These are phyloP conservation scores for Thalassoma bifasciatum DNA, from an alignment of 2,113 vertebrate species.

Conservation along the genomic window DNA sequence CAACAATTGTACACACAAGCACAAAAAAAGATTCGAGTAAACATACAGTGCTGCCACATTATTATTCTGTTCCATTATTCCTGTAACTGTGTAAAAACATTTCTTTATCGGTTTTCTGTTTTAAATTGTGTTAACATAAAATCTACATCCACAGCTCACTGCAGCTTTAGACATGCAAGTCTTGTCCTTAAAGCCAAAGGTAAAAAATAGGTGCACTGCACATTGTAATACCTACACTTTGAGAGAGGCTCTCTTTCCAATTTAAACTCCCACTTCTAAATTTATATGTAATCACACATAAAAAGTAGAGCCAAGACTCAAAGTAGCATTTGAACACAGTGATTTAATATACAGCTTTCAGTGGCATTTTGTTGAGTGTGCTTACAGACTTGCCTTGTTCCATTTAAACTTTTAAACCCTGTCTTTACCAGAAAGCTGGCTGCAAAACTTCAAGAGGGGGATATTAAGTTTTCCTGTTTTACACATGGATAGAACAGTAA, in stretches of 20 bases:
- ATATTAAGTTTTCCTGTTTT: slow-evolving; percentile 21
- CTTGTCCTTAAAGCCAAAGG: too few relatives aligned
- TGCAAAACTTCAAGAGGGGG: slow-evolving; percentile 14
- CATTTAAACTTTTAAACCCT: slow-evolving; percentile 28
- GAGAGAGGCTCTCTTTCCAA: neutral
- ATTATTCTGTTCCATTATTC: neutral
- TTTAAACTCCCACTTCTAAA: neutral
- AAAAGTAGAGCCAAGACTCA: neutral
- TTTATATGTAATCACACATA: neutral
- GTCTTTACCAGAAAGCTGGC: slow-evolving; percentile 2
- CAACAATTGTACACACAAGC: neutral
- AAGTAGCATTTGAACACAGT: neutral
- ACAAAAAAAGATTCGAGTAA: neutral
- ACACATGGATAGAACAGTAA: too few relatives aligned
- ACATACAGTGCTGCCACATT: neutral
- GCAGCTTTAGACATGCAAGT: too few relatives aligned
- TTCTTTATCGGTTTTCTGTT: slow-evolving; percentile 2
- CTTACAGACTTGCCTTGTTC: slow-evolving; percentile 12
- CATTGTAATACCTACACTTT: neutral
- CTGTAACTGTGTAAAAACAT: neutral
- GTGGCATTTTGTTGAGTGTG: slow-evolving; percentile 32
- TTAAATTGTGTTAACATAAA: neutral
- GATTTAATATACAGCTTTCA: slow-evolving; percentile 25
- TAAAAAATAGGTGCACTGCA: neutral
- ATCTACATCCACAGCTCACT: too few relatives aligned